Conservation (phyloP, 1,140 invertebrate genomes). For the Agrypnia vestita region DNA sequence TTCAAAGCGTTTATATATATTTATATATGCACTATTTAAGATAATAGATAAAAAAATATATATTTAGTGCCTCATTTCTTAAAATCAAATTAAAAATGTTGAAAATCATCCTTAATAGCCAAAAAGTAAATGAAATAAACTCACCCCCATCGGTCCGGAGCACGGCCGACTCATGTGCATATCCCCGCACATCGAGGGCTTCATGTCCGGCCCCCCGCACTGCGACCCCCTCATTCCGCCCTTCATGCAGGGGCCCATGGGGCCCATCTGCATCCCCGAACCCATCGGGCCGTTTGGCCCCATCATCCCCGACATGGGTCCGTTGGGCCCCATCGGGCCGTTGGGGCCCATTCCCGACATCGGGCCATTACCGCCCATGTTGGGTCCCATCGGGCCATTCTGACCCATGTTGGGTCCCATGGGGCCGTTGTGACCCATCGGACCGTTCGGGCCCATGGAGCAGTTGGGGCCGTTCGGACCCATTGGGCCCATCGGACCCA, state of each 20-base stretch:
- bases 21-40: too few species aligned
- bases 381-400: constrained; percentile 64
- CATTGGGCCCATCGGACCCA: constrained; percentile 51
- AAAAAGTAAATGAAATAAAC: constrained; percentile 49
- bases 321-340: constrained; percentile 68
- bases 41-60: too few species aligned
- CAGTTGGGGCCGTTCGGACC: constrained; percentile 55
- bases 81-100: too few species aligned
- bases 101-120: too few species aligned
- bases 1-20: too few species aligned
- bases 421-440: constrained; percentile 62
- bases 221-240: constrained; percentile 67
- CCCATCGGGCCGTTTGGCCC: constrained; percentile 72
- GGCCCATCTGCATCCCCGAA: constrained; percentile 70
- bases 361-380: constrained; percentile 70
- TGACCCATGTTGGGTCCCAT: constrained; percentile 63
- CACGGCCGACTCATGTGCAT: constrained; percentile 72
- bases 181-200: constrained; percentile 70
- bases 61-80: too few species aligned
- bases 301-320: constrained; percentile 71
- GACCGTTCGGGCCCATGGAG: constrained; percentile 66
- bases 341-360: constrained; percentile 69
- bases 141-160: constrained; percentile 71
- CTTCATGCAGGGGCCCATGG: constrained; percentile 72
- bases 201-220: constrained; percentile 72